Conservation (phyloP, 2,797 vertebrate genomes). For the Eulemur rubriventer region DNA sequence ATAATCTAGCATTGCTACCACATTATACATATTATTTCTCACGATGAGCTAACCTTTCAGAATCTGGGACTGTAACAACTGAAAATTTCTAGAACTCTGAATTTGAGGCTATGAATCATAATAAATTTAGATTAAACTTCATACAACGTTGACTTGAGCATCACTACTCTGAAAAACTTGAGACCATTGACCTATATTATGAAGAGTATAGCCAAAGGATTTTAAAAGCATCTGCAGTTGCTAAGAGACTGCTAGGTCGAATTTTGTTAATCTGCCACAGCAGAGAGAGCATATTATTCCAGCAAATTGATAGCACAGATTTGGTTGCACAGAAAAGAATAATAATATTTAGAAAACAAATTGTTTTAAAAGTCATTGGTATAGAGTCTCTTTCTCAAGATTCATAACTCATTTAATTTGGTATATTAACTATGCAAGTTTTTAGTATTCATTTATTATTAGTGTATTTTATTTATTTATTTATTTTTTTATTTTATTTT, state of each 20-base stretch:
- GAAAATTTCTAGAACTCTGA: slow-evolving; percentile 27
- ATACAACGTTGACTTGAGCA: background rate
- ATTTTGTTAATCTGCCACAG: slow-evolving; percentile 41
- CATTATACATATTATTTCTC: background rate
- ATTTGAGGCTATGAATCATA: background rate
- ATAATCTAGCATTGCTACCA: background rate
- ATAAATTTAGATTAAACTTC: slow-evolving; percentile 56
- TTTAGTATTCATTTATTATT: background rate
- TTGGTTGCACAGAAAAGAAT: slow-evolving; percentile 11
- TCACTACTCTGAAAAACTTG: slow-evolving; percentile 26
- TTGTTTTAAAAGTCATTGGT: slow-evolving; percentile 34
- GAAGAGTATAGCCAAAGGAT: slow-evolving; percentile 24
- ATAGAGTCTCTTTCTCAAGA: background rate
- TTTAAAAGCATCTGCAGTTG: background rate
- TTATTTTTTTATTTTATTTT: background rate
- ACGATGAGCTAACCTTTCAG: background rate
- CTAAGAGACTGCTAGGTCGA: slow-evolving; percentile 51
- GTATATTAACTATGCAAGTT: background rate
- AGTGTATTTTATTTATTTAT: too few relatives aligned
- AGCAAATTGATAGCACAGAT: slow-evolving; percentile 5
- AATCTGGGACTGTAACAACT: background rate
- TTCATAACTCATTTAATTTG: slow-evolving; percentile 17
- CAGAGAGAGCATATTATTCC: background rate
- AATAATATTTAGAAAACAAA: slow-evolving; percentile 50
- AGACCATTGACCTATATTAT: slow-evolving; percentile 27